Evolutionary conservation across 1,140 invertebrate genomes (phyloP), one percentile per base, ranked within the genome.

Genomic region (Antheraea pernyi): DNA sequence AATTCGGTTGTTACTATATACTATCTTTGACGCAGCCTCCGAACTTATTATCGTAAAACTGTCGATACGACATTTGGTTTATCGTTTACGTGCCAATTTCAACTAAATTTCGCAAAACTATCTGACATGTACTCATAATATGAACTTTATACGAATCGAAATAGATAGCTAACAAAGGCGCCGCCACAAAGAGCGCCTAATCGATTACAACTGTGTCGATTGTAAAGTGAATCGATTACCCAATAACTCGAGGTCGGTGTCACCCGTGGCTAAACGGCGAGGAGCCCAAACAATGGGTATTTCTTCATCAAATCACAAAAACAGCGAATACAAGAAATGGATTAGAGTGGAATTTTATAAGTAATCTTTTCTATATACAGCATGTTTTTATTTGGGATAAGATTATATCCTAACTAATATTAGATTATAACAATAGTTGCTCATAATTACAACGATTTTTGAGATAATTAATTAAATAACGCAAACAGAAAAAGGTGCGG

Each of bases 261-360:
- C 82, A 81, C 81, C 79, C 78, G 66, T 77, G 69, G 79, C 80
- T 75, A 84, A 86, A 84, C 82, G 78, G 53, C 68, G 62, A 60
- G 53, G 46, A 59, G 61, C 76, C 59, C 71, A 72, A 79, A 85
- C 83, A 84, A 86, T 84, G 76, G 67, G 82, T 79, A 85, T 87
- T 87, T 82, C 83, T 82, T 82, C 83, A 85, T 87, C 85, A 84
- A 53, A 70, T 71, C 76, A 85, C 83, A 87, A 84, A 86, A 87
- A 86, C 84, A 69, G 78, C 79, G 69, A 65, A 64, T 78, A 70
- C 81, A 76, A 84, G 81, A 85, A 84, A 84, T 83, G 84, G 78
- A 76, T 81, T 80, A 83, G 46, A 53, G 78, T 80, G 80, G 75
- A 80, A 73, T 81, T 77, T 75, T 59, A 75, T 69, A 72, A 65